Base-by-base conservation (phyloP, 1,140 invertebrate genomes). In the Semibalanus balanoides region DNA sequence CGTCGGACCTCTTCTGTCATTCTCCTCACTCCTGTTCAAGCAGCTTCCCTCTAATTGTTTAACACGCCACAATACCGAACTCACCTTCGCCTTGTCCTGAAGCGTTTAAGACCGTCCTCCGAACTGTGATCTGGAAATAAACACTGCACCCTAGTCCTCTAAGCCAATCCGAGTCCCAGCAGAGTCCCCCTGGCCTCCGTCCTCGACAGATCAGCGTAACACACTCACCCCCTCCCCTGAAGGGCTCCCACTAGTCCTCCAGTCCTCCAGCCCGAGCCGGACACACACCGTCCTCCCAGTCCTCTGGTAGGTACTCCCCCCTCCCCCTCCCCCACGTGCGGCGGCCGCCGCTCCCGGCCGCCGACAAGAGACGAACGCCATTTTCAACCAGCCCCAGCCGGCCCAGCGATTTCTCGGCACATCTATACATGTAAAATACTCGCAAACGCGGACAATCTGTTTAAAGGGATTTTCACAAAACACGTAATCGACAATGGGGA, bases 341-440 rank as follows among this genome's bases (percentile, higher is more conserved):
- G 51, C 51, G 11, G 51, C 11, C 51, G 51, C 51, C 22, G 11
- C 51, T 25, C 11, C 7, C 51, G 11, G 51, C 51, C 51, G 51
- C 51, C 51, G 51, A 64, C 51, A 64, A 64, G 51, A 64, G 51
- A 64, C 51, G 51, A 64, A 64, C 51, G 51, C 51, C 51, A 64
- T 64, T 64, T 64, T 64, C 51, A 64, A 64, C 51, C 1, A 25
- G 51, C 11, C 14, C 51, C 51, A 25, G 51, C 51, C 51, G 7
- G 51, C 51, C 51, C 11, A 25, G 51, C 51, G 51, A 64, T 64
- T 64, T 64, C 51, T 64, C 51, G 51, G 51, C 51, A 64, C 51
- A 64, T 22, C 51, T 64, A 64, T 64, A 64, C 51, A 64, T 25
- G 7, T 7, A 64, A 64, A 64, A 64, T 64, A 64, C 51, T 64